Percentiles rank a stretch among this genome's conserved stretches.
Evolutionary conservation across 2,797 vertebrate species (phyloP).

Genomic region (Pipistrellus nathusii): DNA sequence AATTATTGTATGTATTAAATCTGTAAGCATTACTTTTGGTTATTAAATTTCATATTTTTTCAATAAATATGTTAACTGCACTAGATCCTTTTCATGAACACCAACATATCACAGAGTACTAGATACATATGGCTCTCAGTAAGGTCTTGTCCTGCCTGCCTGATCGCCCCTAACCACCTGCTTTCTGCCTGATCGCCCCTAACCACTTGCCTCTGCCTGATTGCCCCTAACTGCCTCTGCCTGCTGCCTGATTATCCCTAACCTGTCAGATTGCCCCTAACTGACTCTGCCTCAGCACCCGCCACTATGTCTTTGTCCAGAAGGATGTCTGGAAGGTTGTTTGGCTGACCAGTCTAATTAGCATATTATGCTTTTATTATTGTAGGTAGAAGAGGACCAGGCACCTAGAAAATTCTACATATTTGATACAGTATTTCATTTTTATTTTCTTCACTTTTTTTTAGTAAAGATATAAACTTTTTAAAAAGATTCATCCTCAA

Average conservation of each 20-base stretch:
- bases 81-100: background rate
- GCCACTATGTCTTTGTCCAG: too few relatives aligned
- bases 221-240: too few relatives aligned
- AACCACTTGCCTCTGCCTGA: too few relatives aligned
- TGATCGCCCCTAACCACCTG: too few relatives aligned
- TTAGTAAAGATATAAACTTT: background rate
- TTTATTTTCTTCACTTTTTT: background rate
- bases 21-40: background rate
- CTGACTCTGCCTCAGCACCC: too few relatives aligned
- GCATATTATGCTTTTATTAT: too few relatives aligned
- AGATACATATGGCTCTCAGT: background rate
- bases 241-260: too few relatives aligned
- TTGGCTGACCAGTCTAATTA: too few relatives aligned
- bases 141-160: background rate
- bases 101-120: background rate
- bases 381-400: background rate
- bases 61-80: background rate
- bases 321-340: too few relatives aligned
- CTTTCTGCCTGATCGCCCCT: too few relatives aligned
- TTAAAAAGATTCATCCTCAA: background rate
- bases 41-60: background rate
- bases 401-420: background rate
- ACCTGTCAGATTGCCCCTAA: too few relatives aligned
- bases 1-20: background rate
- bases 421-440: constrained; percentile 7